Percentiles rank a stretch among this genome's conserved stretches.
Conservation (phyloP, 2,888 invertebrate genomes). For the Stenolophus ochropezus region DNA sequence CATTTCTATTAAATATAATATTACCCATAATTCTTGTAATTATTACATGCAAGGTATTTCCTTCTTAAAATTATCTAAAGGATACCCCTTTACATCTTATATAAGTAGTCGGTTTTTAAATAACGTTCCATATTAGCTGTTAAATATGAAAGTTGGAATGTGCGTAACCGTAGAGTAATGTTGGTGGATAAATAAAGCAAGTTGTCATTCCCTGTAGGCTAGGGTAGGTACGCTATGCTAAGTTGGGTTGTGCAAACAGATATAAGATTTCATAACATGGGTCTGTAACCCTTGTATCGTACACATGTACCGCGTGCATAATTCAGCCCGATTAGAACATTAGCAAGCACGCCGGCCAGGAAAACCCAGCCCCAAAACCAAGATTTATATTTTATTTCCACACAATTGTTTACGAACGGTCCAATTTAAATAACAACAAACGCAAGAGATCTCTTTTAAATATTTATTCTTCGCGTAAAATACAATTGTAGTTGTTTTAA, state of each 20-base stretch:
- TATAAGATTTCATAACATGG: neutral
- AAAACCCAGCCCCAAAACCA: neutral
- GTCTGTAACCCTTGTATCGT: neutral
- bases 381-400: neutral
- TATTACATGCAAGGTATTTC: too few relatives aligned
- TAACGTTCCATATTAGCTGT: too few relatives aligned
- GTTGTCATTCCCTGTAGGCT: neutral
- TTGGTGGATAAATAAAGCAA: neutral
- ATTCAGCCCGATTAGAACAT: constrained; percentile 19
- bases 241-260: neutral
- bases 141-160: too few relatives aligned
- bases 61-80: too few relatives aligned
- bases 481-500: neutral
- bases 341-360: constrained; percentile 10
- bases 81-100: too few relatives aligned
- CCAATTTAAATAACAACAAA: neutral
- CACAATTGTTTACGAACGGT: neutral
- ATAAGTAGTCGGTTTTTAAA: too few relatives aligned
- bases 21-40: too few relatives aligned
- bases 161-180: neutral
- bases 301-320: neutral
- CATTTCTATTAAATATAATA: too few relatives aligned
- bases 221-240: neutral
- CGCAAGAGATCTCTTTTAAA: neutral
- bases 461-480: too few relatives aligned